phyloP scores from a whole-genome alignment of 2,797 vertebrate genomes.

The Lateolabrax maculatus region DNA sequence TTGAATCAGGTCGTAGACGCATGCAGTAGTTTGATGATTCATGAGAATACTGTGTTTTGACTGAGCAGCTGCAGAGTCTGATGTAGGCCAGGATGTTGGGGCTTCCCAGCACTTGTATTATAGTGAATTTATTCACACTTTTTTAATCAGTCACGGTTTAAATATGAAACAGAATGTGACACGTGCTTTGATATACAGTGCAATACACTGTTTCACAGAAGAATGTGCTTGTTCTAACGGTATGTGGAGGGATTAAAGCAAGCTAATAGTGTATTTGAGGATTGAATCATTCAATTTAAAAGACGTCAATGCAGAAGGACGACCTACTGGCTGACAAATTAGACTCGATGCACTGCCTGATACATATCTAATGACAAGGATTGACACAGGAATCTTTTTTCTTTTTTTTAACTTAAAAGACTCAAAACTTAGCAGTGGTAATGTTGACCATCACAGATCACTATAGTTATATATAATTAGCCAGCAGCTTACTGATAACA shows the following conservation, averaged over 20 bases:
- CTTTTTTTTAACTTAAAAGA: background rate
- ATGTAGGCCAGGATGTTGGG: slow-evolving; percentile 19
- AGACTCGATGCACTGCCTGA: background rate
- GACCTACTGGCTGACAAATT: background rate
- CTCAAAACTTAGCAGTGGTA: background rate
- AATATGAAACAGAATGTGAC: background rate
- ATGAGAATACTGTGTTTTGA: slow-evolving; percentile 24
- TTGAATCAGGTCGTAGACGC: background rate
- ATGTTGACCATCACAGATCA: background rate
- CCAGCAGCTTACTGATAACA: slow-evolving; percentile 18
- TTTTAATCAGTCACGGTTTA: background rate
- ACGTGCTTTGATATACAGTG: slow-evolving; percentile 5
- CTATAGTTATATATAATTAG: slow-evolving; percentile 18
- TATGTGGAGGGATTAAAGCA: background rate
- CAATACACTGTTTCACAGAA: background rate
- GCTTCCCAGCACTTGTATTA: background rate
- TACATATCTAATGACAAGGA: slow-evolving; percentile 2
- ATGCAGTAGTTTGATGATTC: slow-evolving; percentile 16
- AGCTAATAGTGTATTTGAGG: background rate
- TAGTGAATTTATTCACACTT: background rate
- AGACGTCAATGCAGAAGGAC: slow-evolving; percentile 20
- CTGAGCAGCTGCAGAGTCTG: slow-evolving; percentile 12
- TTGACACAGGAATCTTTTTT: background rate
- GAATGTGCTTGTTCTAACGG: background rate
- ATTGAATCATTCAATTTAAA: background rate